Conservation (phyloP, 2,888 invertebrate species). For the Zele albiditarsus region DNA sequence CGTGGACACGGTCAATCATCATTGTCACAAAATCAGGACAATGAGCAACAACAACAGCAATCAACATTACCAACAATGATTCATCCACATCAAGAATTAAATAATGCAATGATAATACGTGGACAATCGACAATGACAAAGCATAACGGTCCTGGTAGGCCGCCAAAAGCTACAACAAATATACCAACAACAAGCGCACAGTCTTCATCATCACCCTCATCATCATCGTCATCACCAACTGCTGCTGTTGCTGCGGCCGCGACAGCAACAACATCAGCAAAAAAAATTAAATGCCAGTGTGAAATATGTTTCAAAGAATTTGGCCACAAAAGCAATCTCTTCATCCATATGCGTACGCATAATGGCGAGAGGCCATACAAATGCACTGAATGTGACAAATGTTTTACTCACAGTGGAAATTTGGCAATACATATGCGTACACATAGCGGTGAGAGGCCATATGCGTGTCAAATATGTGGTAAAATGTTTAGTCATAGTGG, state of each 20-base stretch:
- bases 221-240: conserved; percentile 37
- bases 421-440: conserved; percentile 71
- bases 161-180: conserved; percentile 57
- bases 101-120: conserved; percentile 2
- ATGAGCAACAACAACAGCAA: conserved; percentile 48
- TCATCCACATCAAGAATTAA: conserved; percentile 33
- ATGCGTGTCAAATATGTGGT: conserved; percentile 70
- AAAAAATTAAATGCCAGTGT: conserved; percentile 69
- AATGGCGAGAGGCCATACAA: conserved; percentile 71
- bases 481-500: conserved; percentile 72
- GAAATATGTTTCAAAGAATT: conserved; percentile 71
- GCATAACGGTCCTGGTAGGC: conserved; percentile 64
- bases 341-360: conserved; percentile 71
- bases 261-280: conserved; percentile 49
- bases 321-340: conserved; percentile 70
- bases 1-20: background rate
- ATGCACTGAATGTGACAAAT: conserved; percentile 70
- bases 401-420: conserved; percentile 71
- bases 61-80: conserved; percentile 23
- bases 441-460: conserved; percentile 70
- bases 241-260: background rate
- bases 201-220: conserved; percentile 46
- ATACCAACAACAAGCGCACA: conserved; percentile 48
- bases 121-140: conserved; percentile 51
- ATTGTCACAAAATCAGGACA: conserved; percentile 43